phyloP scores from a whole-genome alignment of 2,888 invertebrate species.

The Philaethria dido region DNA sequence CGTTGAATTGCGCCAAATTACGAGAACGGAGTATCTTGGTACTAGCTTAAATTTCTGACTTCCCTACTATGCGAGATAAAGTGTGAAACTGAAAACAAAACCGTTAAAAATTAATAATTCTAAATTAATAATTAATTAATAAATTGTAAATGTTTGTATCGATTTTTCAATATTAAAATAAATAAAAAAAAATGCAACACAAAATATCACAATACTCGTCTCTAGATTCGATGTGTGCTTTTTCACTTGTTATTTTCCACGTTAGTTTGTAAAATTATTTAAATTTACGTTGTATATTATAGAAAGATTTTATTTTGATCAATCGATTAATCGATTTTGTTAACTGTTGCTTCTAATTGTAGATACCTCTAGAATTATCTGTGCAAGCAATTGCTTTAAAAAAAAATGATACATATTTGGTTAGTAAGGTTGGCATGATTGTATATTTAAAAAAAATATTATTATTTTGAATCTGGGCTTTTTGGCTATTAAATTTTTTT shows the following conservation, averaged over 20 bases:
- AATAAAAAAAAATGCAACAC: not conserved
- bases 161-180: not conserved
- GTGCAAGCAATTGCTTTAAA: not conserved
- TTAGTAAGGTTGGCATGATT: not conserved
- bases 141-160: too few species aligned
- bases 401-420: not conserved
- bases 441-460: not conserved
- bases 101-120: too few species aligned
- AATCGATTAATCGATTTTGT: not conserved
- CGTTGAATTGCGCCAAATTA: too few species aligned
- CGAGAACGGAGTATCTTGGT: too few species aligned
- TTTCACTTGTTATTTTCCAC: constrained; percentile 57
- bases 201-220: constrained; percentile 8
- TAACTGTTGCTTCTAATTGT: not conserved
- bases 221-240: constrained; percentile 28
- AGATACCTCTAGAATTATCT: not conserved
- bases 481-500: not conserved
- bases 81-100: too few species aligned
- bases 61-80: too few species aligned
- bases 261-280: constrained; percentile 26
- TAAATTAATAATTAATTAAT: too few species aligned
- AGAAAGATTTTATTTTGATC: constrained; percentile 19
- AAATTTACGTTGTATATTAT: constrained; percentile 29
- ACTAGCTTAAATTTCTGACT: too few species aligned
- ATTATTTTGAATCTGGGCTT: not conserved